Base-by-base conservation (phyloP, 2,888 invertebrate genomes). In the Acutogordius australiensis region DNA sequence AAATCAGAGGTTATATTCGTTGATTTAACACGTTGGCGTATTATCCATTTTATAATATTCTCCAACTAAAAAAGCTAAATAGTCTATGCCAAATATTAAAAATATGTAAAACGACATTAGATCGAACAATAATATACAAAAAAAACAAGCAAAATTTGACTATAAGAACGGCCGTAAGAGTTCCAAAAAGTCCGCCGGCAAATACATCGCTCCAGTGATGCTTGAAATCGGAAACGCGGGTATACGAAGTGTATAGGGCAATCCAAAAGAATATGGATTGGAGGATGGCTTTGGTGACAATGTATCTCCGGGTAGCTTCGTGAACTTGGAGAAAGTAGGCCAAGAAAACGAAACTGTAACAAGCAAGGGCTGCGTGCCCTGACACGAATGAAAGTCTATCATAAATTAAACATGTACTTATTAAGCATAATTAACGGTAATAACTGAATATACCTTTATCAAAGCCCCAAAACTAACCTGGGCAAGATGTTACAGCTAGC, bases 161-260 rank as follows among this genome's bases (percentile, higher is more conserved):
- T 23, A 51, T 23, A n/a, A 51, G 23, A 8, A 51, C 4, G 26
- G 51, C 51, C 23, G 26, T 23, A 8, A 23, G 13, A 23, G 51
- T n/a, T 23, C 51, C 51, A 51, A 51, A 51, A 51, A 51, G 51
- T 13, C 18, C 51, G 26, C 51, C 51, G 23, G 51, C 51, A 23
- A 51, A 51, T n/a, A 51, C 51, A 26, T 51, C 51, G 23, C 51
- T 51, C 51, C 51, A 51, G 26, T 51, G 51, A 23, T 51, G 51
- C 51, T 51, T 51, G 51, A 21, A 51, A 26, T 51, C 51, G 18
- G 51, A 51, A n/a, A 51, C 51, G 18, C 51, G 8, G 8, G 51
- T 51, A 51, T 51, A 51, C 8, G n/a, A 51, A 26, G 51, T 51
- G 23, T 51, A 51, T 4, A 51, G 51, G 18, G 51, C 51, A 4